Conservation (phyloP, 2,797 vertebrate genomes). For the Coilia nasus region DNA sequence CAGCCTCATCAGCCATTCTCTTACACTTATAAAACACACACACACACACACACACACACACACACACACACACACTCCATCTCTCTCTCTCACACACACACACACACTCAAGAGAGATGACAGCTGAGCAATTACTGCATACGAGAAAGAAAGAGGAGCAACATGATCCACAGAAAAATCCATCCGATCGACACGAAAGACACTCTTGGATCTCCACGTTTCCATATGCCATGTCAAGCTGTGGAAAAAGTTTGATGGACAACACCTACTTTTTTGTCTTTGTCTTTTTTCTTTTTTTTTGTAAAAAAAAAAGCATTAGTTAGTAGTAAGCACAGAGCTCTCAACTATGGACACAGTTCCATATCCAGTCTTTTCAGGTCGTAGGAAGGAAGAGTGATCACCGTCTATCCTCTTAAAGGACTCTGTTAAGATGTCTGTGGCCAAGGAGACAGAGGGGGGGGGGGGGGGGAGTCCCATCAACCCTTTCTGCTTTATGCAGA, state of each 20-base stretch:
- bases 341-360: neutral
- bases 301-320: neutral
- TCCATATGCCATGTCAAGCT: neutral
- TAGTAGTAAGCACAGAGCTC: neutral
- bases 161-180: neutral
- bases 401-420: conserved; percentile 34
- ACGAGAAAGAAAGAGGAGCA: neutral
- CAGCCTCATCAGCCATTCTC: neutral
- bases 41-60: neutral
- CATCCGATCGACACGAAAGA: neutral
- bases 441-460: neutral
- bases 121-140: neutral
- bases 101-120: neutral
- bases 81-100: neutral
- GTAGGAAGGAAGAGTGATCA: conserved; percentile 27
- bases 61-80: neutral
- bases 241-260: neutral
- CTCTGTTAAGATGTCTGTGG: conserved; percentile 24
- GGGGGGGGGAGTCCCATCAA: conserved; percentile 38
- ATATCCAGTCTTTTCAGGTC: neutral
- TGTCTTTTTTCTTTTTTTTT: neutral
- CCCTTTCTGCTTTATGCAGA: conserved; percentile 47
- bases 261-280: neutral
- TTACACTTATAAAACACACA: conserved; percentile 17
- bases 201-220: neutral